Evolutionary conservation across 2,797 vertebrate species (phyloP).

Genomic region (Phoxinus dragarum): DNA sequence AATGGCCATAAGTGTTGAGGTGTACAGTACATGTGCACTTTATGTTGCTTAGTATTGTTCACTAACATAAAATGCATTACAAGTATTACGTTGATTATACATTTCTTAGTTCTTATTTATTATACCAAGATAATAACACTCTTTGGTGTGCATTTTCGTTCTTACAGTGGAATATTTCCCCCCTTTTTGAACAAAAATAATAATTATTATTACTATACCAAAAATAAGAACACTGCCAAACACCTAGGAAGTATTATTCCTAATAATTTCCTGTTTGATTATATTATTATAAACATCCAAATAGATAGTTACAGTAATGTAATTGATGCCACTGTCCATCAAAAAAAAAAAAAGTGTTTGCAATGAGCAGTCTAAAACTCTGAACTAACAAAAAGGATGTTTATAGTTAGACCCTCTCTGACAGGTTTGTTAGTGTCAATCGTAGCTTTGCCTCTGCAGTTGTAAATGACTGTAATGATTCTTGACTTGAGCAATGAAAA

Average conservation of each 20-base stretch:
- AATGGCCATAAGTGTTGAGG: background rate
- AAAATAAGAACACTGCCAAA: background rate
- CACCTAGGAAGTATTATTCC: background rate
- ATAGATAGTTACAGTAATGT: background rate
- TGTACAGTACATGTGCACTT: background rate
- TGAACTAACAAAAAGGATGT: constrained; percentile 7
- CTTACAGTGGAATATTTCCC: background rate
- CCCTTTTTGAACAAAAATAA: background rate
- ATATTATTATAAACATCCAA: background rate
- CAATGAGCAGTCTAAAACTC: constrained; percentile 10
- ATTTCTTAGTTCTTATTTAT: background rate
- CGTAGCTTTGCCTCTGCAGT: constrained; percentile 31
- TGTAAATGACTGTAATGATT: constrained; percentile 41
- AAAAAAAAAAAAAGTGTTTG: background rate
- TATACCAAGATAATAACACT: background rate
- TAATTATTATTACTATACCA: too few species aligned
- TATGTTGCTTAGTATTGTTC: background rate
- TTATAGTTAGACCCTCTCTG: constrained; percentile 27
- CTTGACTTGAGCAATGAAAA: constrained; percentile 47
- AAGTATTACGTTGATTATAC: background rate
- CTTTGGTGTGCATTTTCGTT: background rate
- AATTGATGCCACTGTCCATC: background rate
- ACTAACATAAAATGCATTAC: background rate
- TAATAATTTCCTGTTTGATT: background rate
- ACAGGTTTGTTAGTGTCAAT: constrained; percentile 38